phyloP scores from a whole-genome alignment of 2,797 vertebrate genomes.

The Apodemus agrarius region DNA sequence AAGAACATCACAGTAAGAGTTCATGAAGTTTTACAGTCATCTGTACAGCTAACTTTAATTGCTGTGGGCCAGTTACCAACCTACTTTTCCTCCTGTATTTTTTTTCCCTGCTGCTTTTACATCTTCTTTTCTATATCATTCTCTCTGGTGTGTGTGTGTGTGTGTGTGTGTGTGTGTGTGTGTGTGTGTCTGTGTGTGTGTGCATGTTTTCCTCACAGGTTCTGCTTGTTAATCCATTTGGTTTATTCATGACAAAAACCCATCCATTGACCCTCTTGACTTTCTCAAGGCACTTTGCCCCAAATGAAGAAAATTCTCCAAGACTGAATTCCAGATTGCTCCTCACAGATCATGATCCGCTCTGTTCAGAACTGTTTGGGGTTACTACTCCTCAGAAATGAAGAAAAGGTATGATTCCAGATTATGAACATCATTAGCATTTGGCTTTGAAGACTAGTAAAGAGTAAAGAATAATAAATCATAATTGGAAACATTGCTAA shows the following conservation, averaged over 20 bases:
- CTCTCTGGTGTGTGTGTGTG: neutral
- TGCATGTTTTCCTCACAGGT: neutral
- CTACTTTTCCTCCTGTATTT: neutral
- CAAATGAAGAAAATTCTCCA: neutral
- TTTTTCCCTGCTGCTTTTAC: neutral
- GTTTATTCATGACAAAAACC: neutral
- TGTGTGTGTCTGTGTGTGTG: neutral
- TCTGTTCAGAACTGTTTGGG: neutral
- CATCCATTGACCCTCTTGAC: neutral
- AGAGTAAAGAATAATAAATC: conserved; percentile 47
- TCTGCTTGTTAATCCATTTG: neutral
- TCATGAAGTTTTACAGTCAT: neutral
- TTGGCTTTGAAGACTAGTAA: neutral
- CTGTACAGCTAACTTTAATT: neutral
- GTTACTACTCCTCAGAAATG: neutral
- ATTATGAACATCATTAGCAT: neutral
- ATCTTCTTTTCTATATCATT: neutral
- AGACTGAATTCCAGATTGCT: neutral
- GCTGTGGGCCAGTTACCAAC: neutral
- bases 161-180: neutral
- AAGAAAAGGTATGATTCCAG: neutral
- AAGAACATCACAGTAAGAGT: neutral
- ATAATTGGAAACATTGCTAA: neutral
- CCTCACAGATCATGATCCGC: neutral
- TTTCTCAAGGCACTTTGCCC: neutral